These are phyloP conservation scores for Tyrannus savana DNA, from an alignment of 2,113 vertebrate species.

Conservation along the genomic window DNA sequence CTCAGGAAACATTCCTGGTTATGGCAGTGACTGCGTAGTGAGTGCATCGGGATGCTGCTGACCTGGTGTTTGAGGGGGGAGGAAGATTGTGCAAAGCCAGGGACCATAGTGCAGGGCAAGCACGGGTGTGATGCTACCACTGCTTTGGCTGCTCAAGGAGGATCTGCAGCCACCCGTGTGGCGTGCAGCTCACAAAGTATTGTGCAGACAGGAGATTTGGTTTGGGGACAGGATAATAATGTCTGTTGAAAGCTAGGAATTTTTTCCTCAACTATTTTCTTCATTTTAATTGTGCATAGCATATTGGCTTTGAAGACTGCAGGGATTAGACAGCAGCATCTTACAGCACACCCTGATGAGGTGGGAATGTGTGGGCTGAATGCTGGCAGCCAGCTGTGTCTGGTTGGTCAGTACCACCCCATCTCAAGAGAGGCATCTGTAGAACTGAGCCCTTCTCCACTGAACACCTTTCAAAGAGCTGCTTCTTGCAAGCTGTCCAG, in stretches of 20 bases:
- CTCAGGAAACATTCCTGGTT: neutral
- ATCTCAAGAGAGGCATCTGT: neutral
- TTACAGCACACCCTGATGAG: fast-evolving
- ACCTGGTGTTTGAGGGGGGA: neutral
- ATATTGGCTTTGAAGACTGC: neutral
- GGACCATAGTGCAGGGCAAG: neutral
- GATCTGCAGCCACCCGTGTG: neutral
- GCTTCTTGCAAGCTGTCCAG: fast-evolving
- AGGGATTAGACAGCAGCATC: neutral
- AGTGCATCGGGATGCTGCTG: neutral
- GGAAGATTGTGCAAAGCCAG: neutral
- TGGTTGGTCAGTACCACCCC: fast-evolving
- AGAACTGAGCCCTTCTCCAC: neutral
- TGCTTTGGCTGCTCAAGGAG: neutral
- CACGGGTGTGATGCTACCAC: neutral
- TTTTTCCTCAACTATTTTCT: neutral
- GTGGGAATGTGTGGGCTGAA: neutral
- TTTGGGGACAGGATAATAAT: neutral
- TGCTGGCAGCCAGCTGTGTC: neutral
- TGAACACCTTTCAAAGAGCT: neutral
- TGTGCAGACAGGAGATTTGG: neutral
- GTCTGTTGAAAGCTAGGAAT: neutral
- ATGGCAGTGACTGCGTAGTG: neutral
- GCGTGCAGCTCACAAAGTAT: neutral
- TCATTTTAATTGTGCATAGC: neutral